Base-by-base conservation (phyloP, 2,797 vertebrate genomes). In the Epinephelus malabaricus region DNA sequence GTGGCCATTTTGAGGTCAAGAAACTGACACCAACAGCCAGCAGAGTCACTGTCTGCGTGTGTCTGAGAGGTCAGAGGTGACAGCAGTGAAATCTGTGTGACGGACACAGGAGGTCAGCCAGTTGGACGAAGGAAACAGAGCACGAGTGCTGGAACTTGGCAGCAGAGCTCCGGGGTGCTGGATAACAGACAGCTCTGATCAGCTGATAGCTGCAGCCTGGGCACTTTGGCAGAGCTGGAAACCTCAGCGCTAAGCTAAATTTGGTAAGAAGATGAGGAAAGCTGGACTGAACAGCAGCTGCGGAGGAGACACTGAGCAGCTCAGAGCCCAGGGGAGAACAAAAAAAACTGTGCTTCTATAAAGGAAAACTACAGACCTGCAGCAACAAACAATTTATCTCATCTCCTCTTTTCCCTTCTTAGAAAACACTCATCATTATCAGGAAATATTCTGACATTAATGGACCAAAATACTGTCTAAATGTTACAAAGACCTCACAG, bases 101-200 rank as follows among this genome's bases (percentile, higher is more conserved):
- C 3, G 27, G 73, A 45, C 58, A 8, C 43, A 62, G 23, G 68
- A 56, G 55, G 23, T 8, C 17, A 1, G 53, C 63, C 69, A 56
- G 73, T 73, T 62, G 79, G 68, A 76, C 2, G 65, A 15, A 18
- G 51, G n/a, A 18, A 53, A 34, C 34, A 0, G 18, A 59, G 45
- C 21, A 17, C 45, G 14, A 68, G 54, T 10, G 61, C 47, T 71
- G 73, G 27, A 67, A 25, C 45, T 63, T 63, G 79, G 69, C 69
- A 67, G 79, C 62, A 4, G 43, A 19, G 3, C 4, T 5, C 14
- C n/a, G 1, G 18, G 0, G 27, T 17, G 61, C 73, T 56, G 55
- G 68, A 45, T 23, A 61, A 49, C 55, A 23, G 73, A 18, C 54
- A 67, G 51, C 56, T 55, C 77, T 56, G 70, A 64, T 19, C 5